phyloP scores from a whole-genome alignment of 2,888 invertebrate genomes.

The Netelia melanura region DNA sequence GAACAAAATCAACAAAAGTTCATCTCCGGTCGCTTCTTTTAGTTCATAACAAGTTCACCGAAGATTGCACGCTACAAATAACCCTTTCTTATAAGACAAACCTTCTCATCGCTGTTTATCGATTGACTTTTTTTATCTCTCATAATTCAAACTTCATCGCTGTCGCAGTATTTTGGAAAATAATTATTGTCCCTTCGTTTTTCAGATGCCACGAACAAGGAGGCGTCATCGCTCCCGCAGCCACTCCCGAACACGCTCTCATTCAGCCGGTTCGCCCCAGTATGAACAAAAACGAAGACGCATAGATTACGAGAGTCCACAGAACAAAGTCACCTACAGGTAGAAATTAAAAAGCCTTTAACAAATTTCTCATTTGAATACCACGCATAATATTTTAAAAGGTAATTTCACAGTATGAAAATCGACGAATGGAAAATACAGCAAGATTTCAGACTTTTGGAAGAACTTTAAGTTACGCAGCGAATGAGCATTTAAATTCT shows the following conservation, averaged over 20 bases:
- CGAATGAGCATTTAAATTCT: no score
- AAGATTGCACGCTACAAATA: no score
- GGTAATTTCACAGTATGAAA: no score
- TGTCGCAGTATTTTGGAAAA: neutral
- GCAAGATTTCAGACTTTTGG: no score
- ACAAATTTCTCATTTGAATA: conserved; percentile 1
- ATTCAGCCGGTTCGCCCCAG: conserved; percentile 85
- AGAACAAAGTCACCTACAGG: conserved; percentile 88
- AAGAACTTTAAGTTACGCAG: no score
- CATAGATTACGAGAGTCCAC: conserved; percentile 88
- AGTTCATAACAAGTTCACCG: no score
- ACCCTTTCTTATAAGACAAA: no score
- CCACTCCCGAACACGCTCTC: conserved; percentile 86
- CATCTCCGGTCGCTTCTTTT: no score
- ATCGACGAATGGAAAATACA: no score
- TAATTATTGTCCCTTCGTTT: conserved; percentile 73
- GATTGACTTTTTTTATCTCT: neutral
- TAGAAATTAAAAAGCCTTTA: conserved; percentile 81
- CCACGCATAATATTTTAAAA: neutral
- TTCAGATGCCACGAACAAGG: conserved; percentile 93
- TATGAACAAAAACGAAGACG: conserved; percentile 90
- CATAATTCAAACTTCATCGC: neutral
- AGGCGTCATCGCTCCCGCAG: conserved; percentile 92
- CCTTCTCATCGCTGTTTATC: no score
- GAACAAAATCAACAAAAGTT: no score